Evolutionary conservation across 2,888 invertebrate genomes (phyloP).

Genomic region (Pelosia muscerda): DNA sequence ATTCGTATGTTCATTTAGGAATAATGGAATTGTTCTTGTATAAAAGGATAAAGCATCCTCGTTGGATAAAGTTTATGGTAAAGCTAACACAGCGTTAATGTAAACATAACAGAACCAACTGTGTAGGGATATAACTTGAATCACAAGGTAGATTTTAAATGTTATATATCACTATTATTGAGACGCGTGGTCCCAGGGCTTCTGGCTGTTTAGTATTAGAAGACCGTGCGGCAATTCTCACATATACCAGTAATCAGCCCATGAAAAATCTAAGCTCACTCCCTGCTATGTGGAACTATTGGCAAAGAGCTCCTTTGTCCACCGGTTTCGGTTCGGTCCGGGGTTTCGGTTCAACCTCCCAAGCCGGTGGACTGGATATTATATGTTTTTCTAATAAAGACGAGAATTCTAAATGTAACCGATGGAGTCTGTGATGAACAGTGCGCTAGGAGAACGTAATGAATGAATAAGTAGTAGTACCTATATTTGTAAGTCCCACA

Average conservation of each 20-base stretch:
- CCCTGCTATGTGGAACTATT: background rate
- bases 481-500: too few relatives aligned
- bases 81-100: background rate
- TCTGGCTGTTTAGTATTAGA: background rate
- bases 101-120: background rate
- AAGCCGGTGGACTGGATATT: too few relatives aligned
- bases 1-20: conserved; percentile 20
- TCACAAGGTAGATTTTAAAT: background rate
- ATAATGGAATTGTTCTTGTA: conserved; percentile 2
- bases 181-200: background rate
- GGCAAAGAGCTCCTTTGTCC: background rate
- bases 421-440: too few relatives aligned
- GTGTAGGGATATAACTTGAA: background rate
- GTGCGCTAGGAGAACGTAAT: too few relatives aligned
- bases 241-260: background rate
- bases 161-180: background rate
- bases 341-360: too few relatives aligned
- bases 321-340: background rate
- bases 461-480: too few relatives aligned
- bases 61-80: background rate
- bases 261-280: background rate
- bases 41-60: background rate
- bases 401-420: too few relatives aligned
- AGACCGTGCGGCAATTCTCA: background rate
- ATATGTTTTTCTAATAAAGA: too few relatives aligned